phyloP scores from a whole-genome alignment of 2,113 vertebrate species.

The Peromyscus californicus region DNA sequence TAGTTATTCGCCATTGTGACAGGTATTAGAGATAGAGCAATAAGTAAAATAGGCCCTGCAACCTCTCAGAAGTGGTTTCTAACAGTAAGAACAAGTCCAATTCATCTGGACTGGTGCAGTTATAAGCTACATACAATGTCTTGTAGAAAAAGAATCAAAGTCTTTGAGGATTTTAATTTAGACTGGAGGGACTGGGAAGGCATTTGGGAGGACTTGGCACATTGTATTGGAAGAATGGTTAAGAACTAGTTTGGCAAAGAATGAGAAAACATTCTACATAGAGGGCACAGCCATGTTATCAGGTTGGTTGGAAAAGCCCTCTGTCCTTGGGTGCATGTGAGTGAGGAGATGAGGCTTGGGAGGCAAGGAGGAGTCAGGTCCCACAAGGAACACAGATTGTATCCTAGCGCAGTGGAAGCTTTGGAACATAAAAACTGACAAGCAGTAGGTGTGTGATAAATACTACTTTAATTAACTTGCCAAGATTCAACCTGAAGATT shows the following conservation, averaged over 20 bases:
- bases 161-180: not conserved
- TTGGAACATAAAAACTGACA: slow-evolving; percentile 42
- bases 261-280: not conserved
- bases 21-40: not conserved
- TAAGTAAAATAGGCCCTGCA: not conserved
- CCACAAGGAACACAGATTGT: not conserved
- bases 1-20: not conserved
- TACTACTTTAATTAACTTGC: slow-evolving; percentile 52
- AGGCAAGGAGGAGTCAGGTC: not conserved
- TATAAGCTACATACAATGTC: not conserved
- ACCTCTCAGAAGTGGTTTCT: not conserved
- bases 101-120: rapidly evolving
- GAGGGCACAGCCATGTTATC: not conserved
- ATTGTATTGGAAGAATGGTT: not conserved
- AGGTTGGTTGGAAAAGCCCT: not conserved
- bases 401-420: not conserved
- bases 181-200: not conserved
- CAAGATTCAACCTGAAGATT: slow-evolving; percentile 50
- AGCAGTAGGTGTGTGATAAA: slow-evolving; percentile 60
- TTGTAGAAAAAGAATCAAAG: not conserved
- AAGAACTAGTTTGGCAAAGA: not conserved
- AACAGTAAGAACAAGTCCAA: not conserved
- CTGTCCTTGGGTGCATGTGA: rapidly evolving
- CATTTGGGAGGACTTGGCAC: not conserved
- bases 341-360: not conserved